A percentile compares a stretch with the other conserved stretches of the same genome.
Conservation (phyloP, 2,888 invertebrate genomes). For the Hypena proboscidalis region DNA sequence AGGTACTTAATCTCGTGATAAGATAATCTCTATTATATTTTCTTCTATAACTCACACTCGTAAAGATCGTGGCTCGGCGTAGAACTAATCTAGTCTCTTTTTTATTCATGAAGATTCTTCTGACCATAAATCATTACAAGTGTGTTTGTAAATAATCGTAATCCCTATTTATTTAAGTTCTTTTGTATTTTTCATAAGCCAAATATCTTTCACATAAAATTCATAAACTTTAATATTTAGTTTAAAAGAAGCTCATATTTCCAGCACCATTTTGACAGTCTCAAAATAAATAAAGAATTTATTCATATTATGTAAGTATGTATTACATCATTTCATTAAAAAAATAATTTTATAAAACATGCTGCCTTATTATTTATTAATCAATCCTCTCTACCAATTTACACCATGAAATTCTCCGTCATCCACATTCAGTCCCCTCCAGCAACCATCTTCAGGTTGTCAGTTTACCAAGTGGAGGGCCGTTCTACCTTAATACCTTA, state of each 20-base stretch:
- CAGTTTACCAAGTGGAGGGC: no score
- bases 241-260: conserved; percentile 9
- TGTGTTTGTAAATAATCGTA: conserved; percentile 43
- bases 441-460: no score
- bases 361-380: not conserved
- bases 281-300: conserved; percentile 29
- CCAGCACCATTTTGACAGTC: conserved; percentile 17
- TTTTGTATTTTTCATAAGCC: conserved; percentile 16
- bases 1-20: not conserved
- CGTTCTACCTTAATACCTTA: no score
- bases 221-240: conserved; percentile 11
- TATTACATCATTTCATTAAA: conserved; percentile 36
- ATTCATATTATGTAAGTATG: conserved; percentile 32
- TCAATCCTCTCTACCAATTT: no score
- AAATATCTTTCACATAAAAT: conserved; percentile 14
- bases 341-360: conserved; percentile 25
- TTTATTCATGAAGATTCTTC: conserved; percentile 43
- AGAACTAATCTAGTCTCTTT: conserved; percentile 83
- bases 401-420: no score
- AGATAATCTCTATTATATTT: not conserved
- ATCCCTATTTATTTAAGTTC: conserved; percentile 33
- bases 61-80: conserved; percentile 65
- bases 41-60: conserved; percentile 11
- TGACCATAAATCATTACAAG: conserved; percentile 16
- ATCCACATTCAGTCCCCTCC: no score